Base-by-base conservation (phyloP, 2,797 vertebrate species). In the Enteromius argenteus region DNA sequence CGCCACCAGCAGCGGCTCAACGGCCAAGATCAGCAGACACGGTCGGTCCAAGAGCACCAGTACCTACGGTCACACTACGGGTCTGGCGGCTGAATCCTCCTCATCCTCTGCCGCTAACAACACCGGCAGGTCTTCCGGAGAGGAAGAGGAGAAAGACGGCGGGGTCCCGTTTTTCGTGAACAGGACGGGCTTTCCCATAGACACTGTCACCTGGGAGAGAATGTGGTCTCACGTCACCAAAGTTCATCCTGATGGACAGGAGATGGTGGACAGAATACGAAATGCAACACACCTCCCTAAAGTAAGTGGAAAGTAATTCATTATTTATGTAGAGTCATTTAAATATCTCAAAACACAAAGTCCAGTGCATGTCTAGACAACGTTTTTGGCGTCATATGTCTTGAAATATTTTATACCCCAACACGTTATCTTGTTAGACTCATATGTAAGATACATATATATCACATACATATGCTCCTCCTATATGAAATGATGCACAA, bases 171-270 rank as follows among this genome's bases (percentile, higher is more conserved):
- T 98, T 90, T 96, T 97, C 32, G 97, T 99, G 23, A 99, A 99
- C 92, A 96, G 97, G 89, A 94, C 95, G 32, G 98, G 98, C 27
- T 99, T 99, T 85, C 98, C 98, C 82, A 97, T 99, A 51, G 97
- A 99, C 87, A 89, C 93, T 64, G 89, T 93, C 81, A 99, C 97
- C 86, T 99, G 98, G 98, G 97, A 98, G 85, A 92, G 97, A 80
- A 99, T 99, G 97, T 99, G 97, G 97, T 89, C 93, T 30, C 97
- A 98, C 35, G 98, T 99, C 90, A 95, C 95, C 21, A 95, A 93
- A 78, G 95, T 97, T 86, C 98, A 98, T 62, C 97, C 97, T 0
- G 96, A 96, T 80, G 97, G 97, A 51, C 94, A 94, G 39, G 97
- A 97, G 44, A 96, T 98, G 97, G 97, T 96, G 80, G 95, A 96